phyloP scores from a whole-genome alignment of 1,140 invertebrate species.

The Cheumatopsyche charites region DNA sequence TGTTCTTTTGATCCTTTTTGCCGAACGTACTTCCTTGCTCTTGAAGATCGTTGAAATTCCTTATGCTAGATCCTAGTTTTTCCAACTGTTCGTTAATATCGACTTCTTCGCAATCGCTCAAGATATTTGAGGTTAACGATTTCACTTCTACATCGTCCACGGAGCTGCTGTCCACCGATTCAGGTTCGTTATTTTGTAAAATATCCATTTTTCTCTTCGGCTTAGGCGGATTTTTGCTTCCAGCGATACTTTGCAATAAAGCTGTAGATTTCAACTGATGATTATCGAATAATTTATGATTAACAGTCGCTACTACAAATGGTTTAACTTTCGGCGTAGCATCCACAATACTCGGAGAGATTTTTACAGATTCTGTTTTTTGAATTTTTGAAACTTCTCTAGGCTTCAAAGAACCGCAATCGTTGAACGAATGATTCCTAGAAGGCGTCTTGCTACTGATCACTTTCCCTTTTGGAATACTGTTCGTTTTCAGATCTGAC shows the following conservation, averaged over 20 bases:
- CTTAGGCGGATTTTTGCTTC: background rate
- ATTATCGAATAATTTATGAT: background rate
- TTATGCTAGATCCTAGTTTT: conserved; percentile 14
- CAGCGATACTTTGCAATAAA: too few species aligned
- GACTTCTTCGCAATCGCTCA: background rate
- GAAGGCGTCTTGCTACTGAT: conserved; percentile 45
- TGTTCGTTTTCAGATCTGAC: conserved; percentile 23
- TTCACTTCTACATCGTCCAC: conserved; percentile 1
- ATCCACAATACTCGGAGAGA: conserved; percentile 41
- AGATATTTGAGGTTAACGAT: background rate
- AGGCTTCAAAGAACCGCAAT: conserved; percentile 14
- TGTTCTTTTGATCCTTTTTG: conserved; percentile 17
- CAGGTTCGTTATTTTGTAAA: background rate
- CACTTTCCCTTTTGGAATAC: conserved; percentile 40
- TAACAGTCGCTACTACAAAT: conserved; percentile 2
- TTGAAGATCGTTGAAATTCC: conserved; percentile 16
- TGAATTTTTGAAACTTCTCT: background rate
- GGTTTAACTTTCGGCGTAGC: conserved; percentile 45
- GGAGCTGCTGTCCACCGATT: background rate
- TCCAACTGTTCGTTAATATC: background rate
- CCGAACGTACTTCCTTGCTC: background rate
- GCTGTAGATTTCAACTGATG: too few species aligned
- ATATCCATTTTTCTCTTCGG: background rate
- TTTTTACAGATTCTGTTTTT: conserved; percentile 19
- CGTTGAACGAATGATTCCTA: conserved; percentile 45